Percentiles rank a stretch among this genome's conserved stretches.
Evolutionary conservation across 2,888 invertebrate species (phyloP).

Genomic region (Quadroppia sp.): DNA sequence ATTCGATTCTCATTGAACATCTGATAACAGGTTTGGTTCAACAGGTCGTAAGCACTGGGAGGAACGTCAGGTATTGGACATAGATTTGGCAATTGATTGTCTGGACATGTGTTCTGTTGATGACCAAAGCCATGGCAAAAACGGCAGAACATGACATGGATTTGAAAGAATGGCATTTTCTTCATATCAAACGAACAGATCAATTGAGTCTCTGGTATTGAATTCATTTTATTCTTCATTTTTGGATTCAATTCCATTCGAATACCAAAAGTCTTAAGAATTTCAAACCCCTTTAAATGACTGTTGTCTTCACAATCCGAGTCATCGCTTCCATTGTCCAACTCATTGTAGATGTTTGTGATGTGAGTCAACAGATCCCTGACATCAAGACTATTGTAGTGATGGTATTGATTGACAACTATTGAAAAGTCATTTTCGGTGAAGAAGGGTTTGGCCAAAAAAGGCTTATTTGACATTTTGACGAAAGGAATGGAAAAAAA

Average conservation of each 20-base stretch:
- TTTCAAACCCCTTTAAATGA: background rate
- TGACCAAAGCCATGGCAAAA: slow-evolving; percentile 57
- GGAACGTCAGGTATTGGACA: slow-evolving; percentile 53
- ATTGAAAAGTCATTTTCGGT: slow-evolving; percentile 7
- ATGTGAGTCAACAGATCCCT: background rate
- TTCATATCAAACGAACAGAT: slow-evolving; percentile 5
- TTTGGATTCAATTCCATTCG: background rate
- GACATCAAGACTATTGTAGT: background rate
- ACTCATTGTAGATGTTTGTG: background rate
- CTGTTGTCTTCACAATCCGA: slow-evolving; percentile 8
- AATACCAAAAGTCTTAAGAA: slow-evolving; percentile 16
- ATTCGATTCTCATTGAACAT: slow-evolving; percentile 49
- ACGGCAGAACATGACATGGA: slow-evolving; percentile 44
- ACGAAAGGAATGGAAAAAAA: slow-evolving; percentile 56
- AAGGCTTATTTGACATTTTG: background rate
- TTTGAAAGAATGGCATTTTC: slow-evolving; percentile 38
- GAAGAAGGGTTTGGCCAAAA: background rate
- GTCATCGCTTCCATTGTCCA: background rate
- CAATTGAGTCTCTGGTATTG: background rate
- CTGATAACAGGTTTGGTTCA: slow-evolving; percentile 52
- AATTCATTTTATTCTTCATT: background rate
- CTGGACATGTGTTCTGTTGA: slow-evolving; percentile 56
- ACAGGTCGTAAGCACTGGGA: slow-evolving; percentile 50
- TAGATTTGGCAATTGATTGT: slow-evolving; percentile 55
- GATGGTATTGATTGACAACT: background rate